Evolutionary conservation across 2,113 vertebrate species (phyloP).

Genomic region (Furnarius figulus): DNA sequence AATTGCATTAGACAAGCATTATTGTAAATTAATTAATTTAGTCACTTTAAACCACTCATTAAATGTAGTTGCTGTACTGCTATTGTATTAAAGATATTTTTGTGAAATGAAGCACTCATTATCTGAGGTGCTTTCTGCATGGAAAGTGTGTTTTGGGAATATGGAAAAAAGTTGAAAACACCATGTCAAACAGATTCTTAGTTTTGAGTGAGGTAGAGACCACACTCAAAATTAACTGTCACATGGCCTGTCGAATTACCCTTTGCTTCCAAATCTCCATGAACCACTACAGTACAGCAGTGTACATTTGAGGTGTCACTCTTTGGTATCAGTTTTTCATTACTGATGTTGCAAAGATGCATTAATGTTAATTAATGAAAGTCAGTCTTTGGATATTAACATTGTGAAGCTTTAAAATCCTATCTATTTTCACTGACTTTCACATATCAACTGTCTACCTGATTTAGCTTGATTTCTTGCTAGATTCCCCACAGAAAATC

Average conservation of each 20-base stretch:
- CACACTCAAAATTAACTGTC: neutral
- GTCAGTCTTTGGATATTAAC: neutral
- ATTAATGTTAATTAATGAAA: neutral
- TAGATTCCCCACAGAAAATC: neutral
- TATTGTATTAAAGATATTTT: neutral
- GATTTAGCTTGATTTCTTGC: neutral
- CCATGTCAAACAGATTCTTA: neutral
- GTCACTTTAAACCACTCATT: neutral
- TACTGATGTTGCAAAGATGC: neutral
- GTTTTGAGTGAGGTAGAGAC: neutral
- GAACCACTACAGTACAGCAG: neutral
- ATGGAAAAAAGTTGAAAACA: neutral
- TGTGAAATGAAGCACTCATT: neutral
- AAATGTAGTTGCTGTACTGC: neutral
- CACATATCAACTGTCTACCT: neutral
- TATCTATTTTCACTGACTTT: neutral
- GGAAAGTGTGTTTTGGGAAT: neutral
- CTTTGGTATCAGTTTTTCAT: neutral
- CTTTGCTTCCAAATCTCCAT: neutral
- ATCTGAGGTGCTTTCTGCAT: neutral
- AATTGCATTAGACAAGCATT: neutral
- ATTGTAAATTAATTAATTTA: neutral
- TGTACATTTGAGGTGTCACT: neutral
- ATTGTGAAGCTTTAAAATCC: neutral
- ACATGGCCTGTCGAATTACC: neutral